Base-by-base conservation (phyloP, 1,140 invertebrate species). In the Halesus radiatus region DNA sequence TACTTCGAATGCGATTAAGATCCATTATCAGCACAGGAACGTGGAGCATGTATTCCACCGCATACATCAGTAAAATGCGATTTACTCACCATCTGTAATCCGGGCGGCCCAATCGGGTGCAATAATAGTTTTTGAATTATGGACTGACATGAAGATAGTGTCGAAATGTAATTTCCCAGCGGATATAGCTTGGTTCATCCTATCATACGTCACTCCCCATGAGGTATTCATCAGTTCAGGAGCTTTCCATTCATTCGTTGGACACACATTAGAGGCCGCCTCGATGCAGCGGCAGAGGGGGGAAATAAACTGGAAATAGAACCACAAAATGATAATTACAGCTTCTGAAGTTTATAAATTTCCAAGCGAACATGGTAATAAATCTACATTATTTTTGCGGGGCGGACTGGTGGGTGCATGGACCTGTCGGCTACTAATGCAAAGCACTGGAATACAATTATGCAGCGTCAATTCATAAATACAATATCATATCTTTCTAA, bases 101-200 rank as follows among this genome's bases (percentile, higher is more conserved):
- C 20, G 54, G n/a, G 7, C 54, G 54, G 20, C n/a, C 3, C n/a
- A 56, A 5, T 56, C 20, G 54, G 0, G 8, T 56, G 32, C 62
- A 77, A 37, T 52, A 77, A 77, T 68, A 77, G 76, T 77, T 77
- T 77, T 66, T 77, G 76, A 77, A 77, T 77, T 52, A 77, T 77
- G 60, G 60, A 77, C 45, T 29, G 52, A 45, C 58, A 45, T 76
- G 79, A 76, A 80, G 79, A 77, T 80, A 66, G 73, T 32, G 76
- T 77, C 37, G 62, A 80, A 80, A 80, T 76, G 79, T 80, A 77
- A 80, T 80, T 80, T 80, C 79, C 79, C 75, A 23, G 29, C 64
- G 79, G 79, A 80, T 53, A 77, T 76, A 77, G 62, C 29, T 72
- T 50, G 79, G 79, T 76, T 58, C 26, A 70, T 76, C 64, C 52